phyloP scores from a whole-genome alignment of 2,113 vertebrate species.

The Zingel zingel region DNA sequence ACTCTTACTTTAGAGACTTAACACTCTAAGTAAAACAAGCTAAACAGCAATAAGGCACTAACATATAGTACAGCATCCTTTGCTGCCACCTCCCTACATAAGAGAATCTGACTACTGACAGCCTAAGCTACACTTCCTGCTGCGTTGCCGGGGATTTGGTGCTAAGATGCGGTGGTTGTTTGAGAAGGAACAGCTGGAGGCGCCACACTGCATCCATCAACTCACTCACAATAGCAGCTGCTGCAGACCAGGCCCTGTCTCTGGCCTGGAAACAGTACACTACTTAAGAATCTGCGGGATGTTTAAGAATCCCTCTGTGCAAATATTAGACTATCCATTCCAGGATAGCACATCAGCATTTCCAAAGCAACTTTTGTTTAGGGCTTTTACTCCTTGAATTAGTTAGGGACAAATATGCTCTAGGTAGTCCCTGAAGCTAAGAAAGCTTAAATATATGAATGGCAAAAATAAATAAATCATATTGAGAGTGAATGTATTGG shows the following conservation, averaged over 20 bases:
- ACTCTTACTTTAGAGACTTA: constrained; percentile 12
- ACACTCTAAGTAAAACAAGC: constrained; percentile 12
- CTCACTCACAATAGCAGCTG: constrained; percentile 68
- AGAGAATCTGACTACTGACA: constrained; percentile 41
- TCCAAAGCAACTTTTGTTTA: constrained; percentile 48
- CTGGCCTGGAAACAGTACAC: constrained; percentile 57
- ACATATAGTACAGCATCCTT: background rate
- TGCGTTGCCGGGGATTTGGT: constrained; percentile 71
- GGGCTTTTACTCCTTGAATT: constrained; percentile 9
- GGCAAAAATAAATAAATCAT: background rate
- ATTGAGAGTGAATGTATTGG: constrained; percentile 23
- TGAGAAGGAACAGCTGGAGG: constrained; percentile 79
- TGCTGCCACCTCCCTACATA: constrained; percentile 13
- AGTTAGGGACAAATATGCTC: constrained; percentile 7
- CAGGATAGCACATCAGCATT: constrained; percentile 52
- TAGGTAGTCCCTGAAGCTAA: constrained; percentile 12
- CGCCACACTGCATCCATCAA: constrained; percentile 77
- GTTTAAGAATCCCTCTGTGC: constrained; percentile 71
- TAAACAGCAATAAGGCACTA: background rate
- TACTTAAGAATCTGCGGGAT: constrained; percentile 64
- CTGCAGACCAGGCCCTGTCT: constrained; percentile 38
- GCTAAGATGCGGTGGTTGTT: constrained; percentile 69
- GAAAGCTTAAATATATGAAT: constrained; percentile 3
- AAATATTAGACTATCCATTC: constrained; percentile 75
- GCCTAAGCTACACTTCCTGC: constrained; percentile 46